These are phyloP conservation scores for Lycophotia porphyrea DNA, from an alignment of 2,888 invertebrate genomes.

Conservation along the genomic window DNA sequence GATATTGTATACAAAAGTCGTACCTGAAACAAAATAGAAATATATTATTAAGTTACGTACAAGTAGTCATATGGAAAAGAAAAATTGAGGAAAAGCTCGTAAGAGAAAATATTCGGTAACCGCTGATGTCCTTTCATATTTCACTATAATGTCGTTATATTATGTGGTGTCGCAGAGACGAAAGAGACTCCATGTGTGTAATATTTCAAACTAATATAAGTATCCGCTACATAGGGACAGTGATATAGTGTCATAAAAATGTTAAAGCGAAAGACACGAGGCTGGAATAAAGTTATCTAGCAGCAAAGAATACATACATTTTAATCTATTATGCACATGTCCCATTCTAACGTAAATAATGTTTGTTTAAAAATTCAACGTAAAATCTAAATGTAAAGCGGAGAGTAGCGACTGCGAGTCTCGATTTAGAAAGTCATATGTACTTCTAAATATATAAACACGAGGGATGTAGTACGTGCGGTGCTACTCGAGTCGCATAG, in stretches of 20 bases:
- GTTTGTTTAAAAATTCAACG: constrained; percentile 53
- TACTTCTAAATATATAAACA: constrained; percentile 58
- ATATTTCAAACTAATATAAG: constrained; percentile 55
- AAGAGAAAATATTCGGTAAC: constrained; percentile 60
- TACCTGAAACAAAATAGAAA: constrained; percentile 65
- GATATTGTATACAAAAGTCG: constrained; percentile 16
- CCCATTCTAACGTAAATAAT: constrained; percentile 54
- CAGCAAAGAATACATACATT: constrained; percentile 57
- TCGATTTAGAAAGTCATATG: constrained; percentile 56
- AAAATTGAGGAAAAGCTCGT: constrained; percentile 53
- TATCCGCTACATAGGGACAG: constrained; percentile 40
- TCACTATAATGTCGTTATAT: constrained; percentile 65
- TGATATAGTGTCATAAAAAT: constrained; percentile 48
- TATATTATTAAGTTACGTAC: constrained; percentile 50
- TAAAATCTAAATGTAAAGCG: constrained; percentile 43
- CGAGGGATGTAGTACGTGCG: constrained; percentile 50
- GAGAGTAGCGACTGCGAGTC: constrained; percentile 43
- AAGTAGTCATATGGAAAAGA: constrained; percentile 48
- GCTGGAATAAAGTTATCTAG: constrained; percentile 46
- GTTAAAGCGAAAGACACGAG: constrained; percentile 34
- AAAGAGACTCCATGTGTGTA: constrained; percentile 41
- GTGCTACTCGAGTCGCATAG: constrained; percentile 48
- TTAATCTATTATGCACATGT: constrained; percentile 56
- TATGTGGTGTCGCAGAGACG: constrained; percentile 59
- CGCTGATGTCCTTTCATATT: constrained; percentile 65